Conservation (phyloP, 2,113 vertebrate species). For the Callithrix jacchus region DNA sequence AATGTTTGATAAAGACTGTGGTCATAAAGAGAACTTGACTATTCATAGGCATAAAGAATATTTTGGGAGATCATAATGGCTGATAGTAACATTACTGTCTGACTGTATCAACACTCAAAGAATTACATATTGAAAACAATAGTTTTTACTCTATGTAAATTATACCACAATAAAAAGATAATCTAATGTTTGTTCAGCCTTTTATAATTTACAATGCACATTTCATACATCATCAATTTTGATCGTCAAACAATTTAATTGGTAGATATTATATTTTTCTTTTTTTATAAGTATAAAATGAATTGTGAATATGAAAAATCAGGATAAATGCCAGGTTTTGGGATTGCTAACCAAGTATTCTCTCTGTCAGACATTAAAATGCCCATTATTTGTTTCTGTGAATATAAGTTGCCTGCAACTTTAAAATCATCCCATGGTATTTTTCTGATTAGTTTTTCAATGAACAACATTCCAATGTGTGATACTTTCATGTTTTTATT, state of each 20-base stretch:
- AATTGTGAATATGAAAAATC: background rate
- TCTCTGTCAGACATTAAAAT: background rate
- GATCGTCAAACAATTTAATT: background rate
- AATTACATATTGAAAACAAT: background rate
- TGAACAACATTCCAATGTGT: background rate
- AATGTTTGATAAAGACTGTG: background rate
- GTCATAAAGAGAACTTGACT: background rate
- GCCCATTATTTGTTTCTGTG: background rate
- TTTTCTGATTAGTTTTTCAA: background rate
- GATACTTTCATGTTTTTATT: background rate
- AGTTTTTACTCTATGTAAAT: background rate
- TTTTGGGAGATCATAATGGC: fast-evolving
- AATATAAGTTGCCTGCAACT: background rate
- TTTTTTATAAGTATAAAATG: background rate
- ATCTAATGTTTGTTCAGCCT: background rate
- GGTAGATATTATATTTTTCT: background rate
- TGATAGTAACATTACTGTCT: background rate
- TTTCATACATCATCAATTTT: background rate
- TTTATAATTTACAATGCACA: background rate
- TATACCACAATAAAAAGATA: background rate
- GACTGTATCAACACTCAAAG: background rate
- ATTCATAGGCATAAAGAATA: background rate
- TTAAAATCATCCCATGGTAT: background rate
- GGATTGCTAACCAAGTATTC: background rate
- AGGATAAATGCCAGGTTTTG: background rate